Percentiles rank a stretch among this genome's conserved stretches.
Conservation (phyloP, 2,888 invertebrate species). For the Spicauda simplicius region DNA sequence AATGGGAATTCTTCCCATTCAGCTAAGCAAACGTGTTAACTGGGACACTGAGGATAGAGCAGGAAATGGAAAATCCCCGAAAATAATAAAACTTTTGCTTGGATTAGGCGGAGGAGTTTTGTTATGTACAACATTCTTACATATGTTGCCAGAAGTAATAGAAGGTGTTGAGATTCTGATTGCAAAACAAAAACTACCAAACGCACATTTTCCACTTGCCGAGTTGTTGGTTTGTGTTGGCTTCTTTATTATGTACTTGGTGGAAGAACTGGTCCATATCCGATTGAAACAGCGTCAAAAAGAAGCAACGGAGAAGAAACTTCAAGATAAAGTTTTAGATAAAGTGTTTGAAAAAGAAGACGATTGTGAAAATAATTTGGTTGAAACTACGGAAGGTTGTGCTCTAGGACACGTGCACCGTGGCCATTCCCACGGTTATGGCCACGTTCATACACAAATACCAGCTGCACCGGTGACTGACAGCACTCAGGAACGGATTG, state of each 20-base stretch:
- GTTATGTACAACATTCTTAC: background rate
- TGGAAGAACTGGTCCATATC: background rate
- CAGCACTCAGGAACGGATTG: background rate
- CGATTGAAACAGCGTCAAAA: background rate
- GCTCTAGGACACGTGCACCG: background rate
- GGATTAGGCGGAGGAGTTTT: background rate
- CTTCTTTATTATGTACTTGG: background rate
- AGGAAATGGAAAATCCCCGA: background rate
- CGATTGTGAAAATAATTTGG: background rate
- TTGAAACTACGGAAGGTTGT: background rate
- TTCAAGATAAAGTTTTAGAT: background rate
- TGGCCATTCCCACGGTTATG: background rate
- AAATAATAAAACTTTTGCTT: background rate
- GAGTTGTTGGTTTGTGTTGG: background rate
- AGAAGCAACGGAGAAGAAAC: background rate
- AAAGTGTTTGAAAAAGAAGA: background rate
- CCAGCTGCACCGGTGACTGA: background rate
- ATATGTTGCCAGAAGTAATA: background rate
- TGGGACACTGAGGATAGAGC: background rate
- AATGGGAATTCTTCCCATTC: background rate
- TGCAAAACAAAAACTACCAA: background rate
- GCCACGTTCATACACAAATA: background rate
- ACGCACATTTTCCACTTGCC: background rate
- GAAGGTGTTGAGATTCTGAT: background rate
- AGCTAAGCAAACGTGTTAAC: background rate